These are phyloP conservation scores for Dicentrarchus labrax DNA, from an alignment of 2,113 vertebrate species.

Conservation along the genomic window DNA sequence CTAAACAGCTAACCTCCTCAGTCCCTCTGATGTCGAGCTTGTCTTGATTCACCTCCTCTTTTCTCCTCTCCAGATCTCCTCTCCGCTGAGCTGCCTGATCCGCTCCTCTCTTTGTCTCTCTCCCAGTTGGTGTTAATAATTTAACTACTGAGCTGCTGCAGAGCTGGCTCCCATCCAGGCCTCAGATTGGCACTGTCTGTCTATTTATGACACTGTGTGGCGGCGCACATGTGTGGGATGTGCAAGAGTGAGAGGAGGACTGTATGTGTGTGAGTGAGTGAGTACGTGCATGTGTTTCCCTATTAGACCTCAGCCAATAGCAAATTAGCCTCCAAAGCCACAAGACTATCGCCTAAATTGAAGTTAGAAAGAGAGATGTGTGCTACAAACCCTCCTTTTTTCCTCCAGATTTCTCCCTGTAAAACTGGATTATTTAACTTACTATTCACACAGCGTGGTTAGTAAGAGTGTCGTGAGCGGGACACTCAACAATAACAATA, in stretches of 20 bases:
- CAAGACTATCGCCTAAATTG: slow-evolving; percentile 55
- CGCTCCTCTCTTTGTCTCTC: slow-evolving; percentile 79
- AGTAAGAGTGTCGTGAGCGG: slow-evolving; percentile 5
- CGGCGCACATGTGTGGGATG: slow-evolving; percentile 79
- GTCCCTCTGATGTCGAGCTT: slow-evolving; percentile 49
- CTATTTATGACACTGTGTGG: slow-evolving; percentile 83
- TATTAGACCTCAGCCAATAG: slow-evolving; percentile 59
- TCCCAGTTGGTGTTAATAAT: slow-evolving; percentile 85
- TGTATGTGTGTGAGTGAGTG: slow-evolving; percentile 19
- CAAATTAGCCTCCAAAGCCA: slow-evolving; percentile 66
- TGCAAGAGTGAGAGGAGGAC: slow-evolving; percentile 67
- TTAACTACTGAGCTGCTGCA: slow-evolving; percentile 84
- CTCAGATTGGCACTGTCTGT: slow-evolving; percentile 80
- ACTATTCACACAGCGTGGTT: slow-evolving; percentile 15
- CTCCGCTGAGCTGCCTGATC: slow-evolving; percentile 64
- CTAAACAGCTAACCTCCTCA: slow-evolving; percentile 28
- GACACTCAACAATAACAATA: slow-evolving; percentile 14
- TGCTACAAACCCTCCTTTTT: not conserved
- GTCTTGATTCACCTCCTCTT: slow-evolving; percentile 67
- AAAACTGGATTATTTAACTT: slow-evolving; percentile 32
- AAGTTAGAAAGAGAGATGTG: slow-evolving; percentile 44
- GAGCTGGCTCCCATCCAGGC: slow-evolving; percentile 81
- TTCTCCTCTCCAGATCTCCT: slow-evolving; percentile 70
- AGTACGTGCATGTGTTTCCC: slow-evolving; percentile 46
- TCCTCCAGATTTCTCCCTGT: slow-evolving; percentile 30